These are phyloP conservation scores for Platanista minor DNA, from an alignment of 2,113 vertebrate genomes.

Conservation along the genomic window DNA sequence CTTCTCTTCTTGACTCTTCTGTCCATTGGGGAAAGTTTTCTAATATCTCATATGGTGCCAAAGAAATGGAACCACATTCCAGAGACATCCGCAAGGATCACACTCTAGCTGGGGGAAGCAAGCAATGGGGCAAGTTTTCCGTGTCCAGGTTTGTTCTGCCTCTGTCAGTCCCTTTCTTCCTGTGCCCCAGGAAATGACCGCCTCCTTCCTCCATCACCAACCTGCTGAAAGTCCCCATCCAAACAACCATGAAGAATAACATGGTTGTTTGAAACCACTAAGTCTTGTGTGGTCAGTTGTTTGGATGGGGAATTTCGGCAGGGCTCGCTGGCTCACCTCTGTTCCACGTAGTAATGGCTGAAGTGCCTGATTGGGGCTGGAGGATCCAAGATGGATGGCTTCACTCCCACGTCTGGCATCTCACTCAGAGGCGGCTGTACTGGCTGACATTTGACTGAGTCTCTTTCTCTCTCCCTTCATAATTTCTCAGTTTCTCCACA, in stretches of 20 bases:
- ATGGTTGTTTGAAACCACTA: no score
- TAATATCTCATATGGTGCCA: background rate
- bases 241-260: no score
- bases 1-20: background rate
- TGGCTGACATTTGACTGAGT: background rate
- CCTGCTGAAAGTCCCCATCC: no score
- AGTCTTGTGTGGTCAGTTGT: background rate
- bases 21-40: constrained; percentile 8
- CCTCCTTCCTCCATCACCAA: background rate
- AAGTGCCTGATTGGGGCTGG: background rate
- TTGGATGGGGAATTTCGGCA: background rate
- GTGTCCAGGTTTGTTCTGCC: background rate
- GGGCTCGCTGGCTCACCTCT: background rate
- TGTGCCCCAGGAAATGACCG: background rate
- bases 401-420: background rate
- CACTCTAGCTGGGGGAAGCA: background rate
- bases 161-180: background rate
- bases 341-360: background rate
- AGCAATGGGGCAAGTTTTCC: background rate
- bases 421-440: background rate
- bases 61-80: background rate
- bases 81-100: background rate
- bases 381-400: background rate
- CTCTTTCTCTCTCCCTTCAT: background rate
- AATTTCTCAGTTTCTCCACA: background rate